phyloP scores from a whole-genome alignment of 2,888 invertebrate genomes.

The Rotaria magnacalcarata region DNA sequence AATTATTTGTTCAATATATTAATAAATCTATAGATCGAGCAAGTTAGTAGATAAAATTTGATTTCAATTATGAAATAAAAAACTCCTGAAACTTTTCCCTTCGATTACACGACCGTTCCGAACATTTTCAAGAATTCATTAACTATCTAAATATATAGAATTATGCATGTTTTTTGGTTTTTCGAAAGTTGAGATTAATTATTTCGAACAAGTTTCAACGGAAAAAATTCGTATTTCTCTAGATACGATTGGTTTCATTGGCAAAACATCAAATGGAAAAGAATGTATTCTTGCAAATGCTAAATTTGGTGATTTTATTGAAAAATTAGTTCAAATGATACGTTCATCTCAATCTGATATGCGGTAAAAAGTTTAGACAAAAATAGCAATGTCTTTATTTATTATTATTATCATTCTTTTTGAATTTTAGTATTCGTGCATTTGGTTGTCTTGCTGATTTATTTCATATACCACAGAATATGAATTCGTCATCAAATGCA shows the following conservation, averaged over 20 bases:
- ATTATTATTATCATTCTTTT: background rate
- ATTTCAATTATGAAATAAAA: too few relatives aligned
- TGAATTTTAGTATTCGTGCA: background rate
- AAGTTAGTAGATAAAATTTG: too few relatives aligned
- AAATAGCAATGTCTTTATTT: background rate
- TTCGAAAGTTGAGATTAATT: too few relatives aligned
- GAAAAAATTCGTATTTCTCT: too few relatives aligned
- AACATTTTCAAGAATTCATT: too few relatives aligned
- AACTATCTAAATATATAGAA: too few relatives aligned
- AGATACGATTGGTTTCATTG: constrained; percentile 29
- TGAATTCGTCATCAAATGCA: background rate
- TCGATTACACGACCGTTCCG: too few relatives aligned
- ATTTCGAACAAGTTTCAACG: too few relatives aligned
- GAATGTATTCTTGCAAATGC: background rate
- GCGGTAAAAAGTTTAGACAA: background rate
- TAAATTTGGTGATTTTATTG: constrained; percentile 20
- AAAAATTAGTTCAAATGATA: constrained; percentile 28
- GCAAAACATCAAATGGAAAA: constrained; percentile 18
- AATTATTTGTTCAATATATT: too few relatives aligned
- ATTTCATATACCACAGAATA: background rate
- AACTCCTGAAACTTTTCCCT: too few relatives aligned
- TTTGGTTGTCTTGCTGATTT: background rate
- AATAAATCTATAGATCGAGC: too few relatives aligned
- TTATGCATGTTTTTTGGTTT: too few relatives aligned
- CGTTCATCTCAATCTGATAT: constrained; percentile 27